A percentile compares a stretch with the other conserved stretches of the same genome.
phyloP scores from a whole-genome alignment of 2,797 vertebrate species.

The Lycodopsis pacificus region DNA sequence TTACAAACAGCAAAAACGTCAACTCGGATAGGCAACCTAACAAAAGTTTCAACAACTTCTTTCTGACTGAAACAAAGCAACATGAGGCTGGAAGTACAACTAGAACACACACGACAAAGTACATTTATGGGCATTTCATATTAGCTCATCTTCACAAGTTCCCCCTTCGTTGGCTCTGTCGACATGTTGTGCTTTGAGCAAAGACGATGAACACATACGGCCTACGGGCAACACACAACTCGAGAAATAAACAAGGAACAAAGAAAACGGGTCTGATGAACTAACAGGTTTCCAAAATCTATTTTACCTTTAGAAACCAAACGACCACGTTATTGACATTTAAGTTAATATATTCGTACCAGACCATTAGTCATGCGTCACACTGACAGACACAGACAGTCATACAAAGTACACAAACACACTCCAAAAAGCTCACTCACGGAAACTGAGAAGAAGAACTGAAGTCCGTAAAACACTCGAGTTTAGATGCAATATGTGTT shows the following conservation, averaged over 20 bases:
- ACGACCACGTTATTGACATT: conserved; percentile 44
- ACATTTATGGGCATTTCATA: conserved; percentile 23
- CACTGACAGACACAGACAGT: conserved; percentile 36
- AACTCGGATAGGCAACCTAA: conserved; percentile 33
- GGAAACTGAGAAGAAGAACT: conserved; percentile 36
- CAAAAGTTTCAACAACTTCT: conserved; percentile 22
- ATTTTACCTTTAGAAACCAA: conserved; percentile 42
- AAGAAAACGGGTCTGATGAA: conserved; percentile 24
- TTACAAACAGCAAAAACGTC: conserved; percentile 17
- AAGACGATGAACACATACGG: conserved; percentile 37
- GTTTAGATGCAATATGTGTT: conserved; percentile 37
- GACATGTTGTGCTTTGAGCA: conserved; percentile 65
- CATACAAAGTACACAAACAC: conserved; percentile 20
- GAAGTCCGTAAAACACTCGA: conserved; percentile 48
- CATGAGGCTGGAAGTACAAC: conserved; percentile 32
- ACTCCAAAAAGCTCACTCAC: conserved; percentile 13
- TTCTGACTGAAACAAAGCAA: conserved; percentile 36
- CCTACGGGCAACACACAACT: conserved; percentile 30
- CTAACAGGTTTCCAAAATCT: conserved; percentile 42
- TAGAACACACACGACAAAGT: conserved; percentile 39
- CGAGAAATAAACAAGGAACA: conserved; percentile 35
- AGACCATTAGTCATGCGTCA: conserved; percentile 57
- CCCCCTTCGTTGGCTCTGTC: conserved; percentile 11
- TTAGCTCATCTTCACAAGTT: conserved; percentile 31
- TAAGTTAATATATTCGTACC: conserved; percentile 26